phyloP scores from a whole-genome alignment of 2,888 invertebrate genomes.

The Muscina levida region DNA sequence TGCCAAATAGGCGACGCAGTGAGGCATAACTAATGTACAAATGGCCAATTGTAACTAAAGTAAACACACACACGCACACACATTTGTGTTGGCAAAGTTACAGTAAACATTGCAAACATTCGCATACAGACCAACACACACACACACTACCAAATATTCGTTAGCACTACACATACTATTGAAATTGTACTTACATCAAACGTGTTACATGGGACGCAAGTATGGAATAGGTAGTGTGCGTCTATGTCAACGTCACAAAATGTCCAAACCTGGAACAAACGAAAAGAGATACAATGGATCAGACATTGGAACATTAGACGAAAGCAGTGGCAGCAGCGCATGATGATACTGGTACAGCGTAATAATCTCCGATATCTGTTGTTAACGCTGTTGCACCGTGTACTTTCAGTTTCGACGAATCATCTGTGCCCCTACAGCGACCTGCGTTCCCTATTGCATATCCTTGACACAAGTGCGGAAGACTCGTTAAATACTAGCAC shows the following conservation, averaged over 20 bases:
- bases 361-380: no score
- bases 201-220: neutral
- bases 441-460: no score
- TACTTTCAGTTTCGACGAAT: neutral
- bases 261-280: neutral
- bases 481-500: conserved; percentile 44
- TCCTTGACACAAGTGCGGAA: no score
- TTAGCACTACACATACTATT: neutral
- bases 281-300: neutral
- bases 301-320: neutral
- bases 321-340: neutral
- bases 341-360: neutral
- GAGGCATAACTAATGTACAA: conserved; percentile 77
- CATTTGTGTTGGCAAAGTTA: conserved; percentile 9
- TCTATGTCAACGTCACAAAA: no score
- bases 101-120: neutral
- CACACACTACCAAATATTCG: neutral
- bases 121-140: neutral
- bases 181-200: neutral
- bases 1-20: conserved; percentile 77
- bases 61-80: conserved; percentile 38
- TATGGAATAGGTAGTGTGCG: no score
- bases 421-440: neutral
- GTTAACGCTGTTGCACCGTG: neutral
- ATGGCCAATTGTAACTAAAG: conserved; percentile 74